Percentiles rank a stretch among this genome's conserved stretches.
Conservation (phyloP, 1,140 invertebrate genomes). For the Trichomalopsis sarcophagae region DNA sequence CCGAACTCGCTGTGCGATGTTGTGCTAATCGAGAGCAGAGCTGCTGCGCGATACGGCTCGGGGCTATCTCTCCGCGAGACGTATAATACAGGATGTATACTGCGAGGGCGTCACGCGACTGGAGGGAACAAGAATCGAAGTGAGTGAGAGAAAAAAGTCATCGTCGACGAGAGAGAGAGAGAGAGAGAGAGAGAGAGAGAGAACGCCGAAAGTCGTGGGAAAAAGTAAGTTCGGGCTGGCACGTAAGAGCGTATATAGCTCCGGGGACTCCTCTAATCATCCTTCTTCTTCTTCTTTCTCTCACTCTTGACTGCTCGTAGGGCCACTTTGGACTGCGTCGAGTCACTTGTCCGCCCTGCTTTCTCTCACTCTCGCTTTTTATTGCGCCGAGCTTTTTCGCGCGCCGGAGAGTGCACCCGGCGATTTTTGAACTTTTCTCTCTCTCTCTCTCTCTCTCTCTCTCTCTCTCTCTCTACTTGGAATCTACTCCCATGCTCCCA, state of each 20-base stretch:
- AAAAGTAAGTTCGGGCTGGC: slow-evolving; percentile 8
- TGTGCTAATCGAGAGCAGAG: not conserved
- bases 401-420: not conserved
- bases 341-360: not conserved
- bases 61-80: not conserved
- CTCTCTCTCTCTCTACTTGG: too few species aligned
- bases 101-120: slow-evolving; percentile 24
- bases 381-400: not conserved
- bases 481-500: not conserved
- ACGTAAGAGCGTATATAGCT: not conserved
- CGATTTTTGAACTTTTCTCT: not conserved
- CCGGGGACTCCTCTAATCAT: slow-evolving; percentile 32
- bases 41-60: not conserved
- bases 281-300: slow-evolving; percentile 31
- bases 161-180: not conserved
- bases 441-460: not conserved
- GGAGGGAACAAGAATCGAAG: not conserved
- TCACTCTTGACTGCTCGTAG: not conserved
- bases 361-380: slow-evolving; percentile 2
- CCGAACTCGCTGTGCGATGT: not conserved
- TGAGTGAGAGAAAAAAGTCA: slow-evolving; percentile 34
- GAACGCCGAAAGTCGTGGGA: slow-evolving; percentile 40
- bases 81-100: not conserved
- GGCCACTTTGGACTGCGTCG: slow-evolving; percentile 13
- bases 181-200: not conserved